Evolutionary conservation across 2,888 invertebrate genomes (phyloP).

Genomic region (Eremobia ochroleuca): DNA sequence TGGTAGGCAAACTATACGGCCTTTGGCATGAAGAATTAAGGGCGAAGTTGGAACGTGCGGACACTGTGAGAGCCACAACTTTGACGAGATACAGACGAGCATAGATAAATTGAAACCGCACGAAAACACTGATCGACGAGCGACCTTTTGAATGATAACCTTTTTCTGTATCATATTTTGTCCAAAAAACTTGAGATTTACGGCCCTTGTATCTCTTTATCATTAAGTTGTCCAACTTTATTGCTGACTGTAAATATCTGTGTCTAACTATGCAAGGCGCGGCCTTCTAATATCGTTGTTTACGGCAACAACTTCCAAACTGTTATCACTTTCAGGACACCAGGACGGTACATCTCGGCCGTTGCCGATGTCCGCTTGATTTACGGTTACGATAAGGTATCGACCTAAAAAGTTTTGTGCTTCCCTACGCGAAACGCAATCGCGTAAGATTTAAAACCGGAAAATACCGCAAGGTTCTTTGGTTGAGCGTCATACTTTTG

Average conservation of each 20-base stretch:
- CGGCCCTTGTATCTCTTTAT: conserved; percentile 50
- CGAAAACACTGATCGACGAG: conserved; percentile 52
- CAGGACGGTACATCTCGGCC: conserved; percentile 79
- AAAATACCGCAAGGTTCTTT: conserved; percentile 66
- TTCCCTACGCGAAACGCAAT: conserved; percentile 76
- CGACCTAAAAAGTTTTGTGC: conserved; percentile 86
- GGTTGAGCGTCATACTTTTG: not conserved
- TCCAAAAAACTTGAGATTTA: conserved; percentile 60
- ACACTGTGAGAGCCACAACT: conserved; percentile 68
- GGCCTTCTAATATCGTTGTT: conserved; percentile 80
- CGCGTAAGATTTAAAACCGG: conserved; percentile 85
- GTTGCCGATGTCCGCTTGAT: conserved; percentile 87
- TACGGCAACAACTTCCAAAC: conserved; percentile 81
- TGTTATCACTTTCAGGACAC: conserved; percentile 85
- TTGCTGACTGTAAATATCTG: conserved; percentile 60
- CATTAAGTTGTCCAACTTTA: conserved; percentile 63
- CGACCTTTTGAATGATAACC: conserved; percentile 45
- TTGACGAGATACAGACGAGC: conserved; percentile 53
- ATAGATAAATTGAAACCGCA: conserved; percentile 65
- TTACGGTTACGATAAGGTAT: conserved; percentile 87
- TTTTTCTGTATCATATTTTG: conserved; percentile 42
- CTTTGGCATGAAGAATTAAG: conserved; percentile 83
- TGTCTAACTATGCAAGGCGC: conserved; percentile 57
- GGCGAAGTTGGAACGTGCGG: conserved; percentile 73
- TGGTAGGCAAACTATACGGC: conserved; percentile 74